Conservation (phyloP, 2,797 vertebrate species). For the Balearica regulorum region DNA sequence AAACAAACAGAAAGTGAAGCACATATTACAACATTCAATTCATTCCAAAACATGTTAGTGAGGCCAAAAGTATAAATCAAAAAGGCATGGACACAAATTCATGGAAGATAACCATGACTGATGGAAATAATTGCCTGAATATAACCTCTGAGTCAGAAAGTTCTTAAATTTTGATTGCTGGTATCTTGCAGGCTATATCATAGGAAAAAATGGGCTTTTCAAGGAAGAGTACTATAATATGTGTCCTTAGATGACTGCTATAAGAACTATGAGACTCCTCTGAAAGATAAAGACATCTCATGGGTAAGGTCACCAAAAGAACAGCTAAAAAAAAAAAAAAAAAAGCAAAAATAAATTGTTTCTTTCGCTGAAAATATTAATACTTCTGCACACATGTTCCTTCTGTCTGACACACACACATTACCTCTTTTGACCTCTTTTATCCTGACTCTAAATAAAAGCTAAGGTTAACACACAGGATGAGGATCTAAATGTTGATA, state of each 20-base stretch:
- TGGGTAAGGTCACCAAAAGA: not conserved
- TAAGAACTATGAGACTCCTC: not conserved
- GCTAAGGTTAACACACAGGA: not conserved
- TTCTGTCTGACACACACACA: not conserved
- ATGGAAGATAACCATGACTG: not conserved
- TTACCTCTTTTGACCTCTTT: not conserved
- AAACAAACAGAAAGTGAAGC: not conserved
- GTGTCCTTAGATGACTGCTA: not conserved
- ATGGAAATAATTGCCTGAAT: not conserved
- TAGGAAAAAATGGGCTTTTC: not conserved
- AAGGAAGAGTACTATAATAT: not conserved
- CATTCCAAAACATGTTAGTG: not conserved
- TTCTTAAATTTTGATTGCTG: not conserved
- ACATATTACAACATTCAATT: not conserved
- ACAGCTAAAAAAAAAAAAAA: not conserved
- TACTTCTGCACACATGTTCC: not conserved
- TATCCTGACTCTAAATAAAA: not conserved
- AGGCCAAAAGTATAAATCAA: not conserved
- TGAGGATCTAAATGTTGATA: not conserved
- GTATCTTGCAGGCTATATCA: not conserved
- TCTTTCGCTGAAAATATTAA: not conserved
- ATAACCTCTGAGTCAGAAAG: not conserved
- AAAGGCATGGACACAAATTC: not conserved
- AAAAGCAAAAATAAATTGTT: not conserved
- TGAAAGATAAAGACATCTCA: not conserved